Conservation (phyloP, 2,888 invertebrate species). For the Aleiodes testaceus region DNA sequence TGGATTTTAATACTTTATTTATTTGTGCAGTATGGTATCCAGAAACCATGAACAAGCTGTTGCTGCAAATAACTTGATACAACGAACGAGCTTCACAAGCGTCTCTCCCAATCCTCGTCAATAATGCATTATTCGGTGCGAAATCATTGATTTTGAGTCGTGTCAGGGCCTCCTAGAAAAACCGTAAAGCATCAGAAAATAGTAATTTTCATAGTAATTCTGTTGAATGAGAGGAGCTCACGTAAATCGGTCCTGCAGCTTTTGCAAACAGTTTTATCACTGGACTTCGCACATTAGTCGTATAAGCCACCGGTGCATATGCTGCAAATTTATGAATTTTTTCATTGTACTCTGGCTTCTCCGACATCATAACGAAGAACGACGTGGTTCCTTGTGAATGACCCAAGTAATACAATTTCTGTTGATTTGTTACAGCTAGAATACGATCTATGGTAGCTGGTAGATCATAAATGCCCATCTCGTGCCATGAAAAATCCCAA, state of each 20-base stretch:
- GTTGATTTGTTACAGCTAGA: constrained; percentile 72
- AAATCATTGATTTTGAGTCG: constrained; percentile 59
- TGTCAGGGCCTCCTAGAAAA: constrained; percentile 48
- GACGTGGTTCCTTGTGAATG: constrained; percentile 77
- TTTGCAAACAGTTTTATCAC: constrained; percentile 69
- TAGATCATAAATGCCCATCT: constrained; percentile 78
- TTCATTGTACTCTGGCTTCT: constrained; percentile 72
- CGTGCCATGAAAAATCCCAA: constrained; percentile 76
- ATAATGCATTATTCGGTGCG: constrained; percentile 60
- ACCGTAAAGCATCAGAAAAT: no score
- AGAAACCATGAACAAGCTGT: constrained; percentile 78
- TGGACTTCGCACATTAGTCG: constrained; percentile 71
- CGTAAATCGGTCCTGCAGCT: constrained; percentile 69
- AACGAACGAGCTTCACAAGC: constrained; percentile 64
- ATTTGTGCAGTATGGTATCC: constrained; percentile 78
- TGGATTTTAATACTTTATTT: constrained; percentile 72
- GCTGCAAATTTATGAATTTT: constrained; percentile 65
- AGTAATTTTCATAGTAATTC: background rate
- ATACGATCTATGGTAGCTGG: constrained; percentile 78
- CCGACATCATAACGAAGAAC: constrained; percentile 70
- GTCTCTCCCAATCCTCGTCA: constrained; percentile 61
- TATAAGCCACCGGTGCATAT: constrained; percentile 72
- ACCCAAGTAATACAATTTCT: constrained; percentile 75
- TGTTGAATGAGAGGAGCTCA: constrained; percentile 50
- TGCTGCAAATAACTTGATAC: constrained; percentile 79